Base-by-base conservation (phyloP, 2,888 invertebrate genomes). In the Lycophotia porphyrea region DNA sequence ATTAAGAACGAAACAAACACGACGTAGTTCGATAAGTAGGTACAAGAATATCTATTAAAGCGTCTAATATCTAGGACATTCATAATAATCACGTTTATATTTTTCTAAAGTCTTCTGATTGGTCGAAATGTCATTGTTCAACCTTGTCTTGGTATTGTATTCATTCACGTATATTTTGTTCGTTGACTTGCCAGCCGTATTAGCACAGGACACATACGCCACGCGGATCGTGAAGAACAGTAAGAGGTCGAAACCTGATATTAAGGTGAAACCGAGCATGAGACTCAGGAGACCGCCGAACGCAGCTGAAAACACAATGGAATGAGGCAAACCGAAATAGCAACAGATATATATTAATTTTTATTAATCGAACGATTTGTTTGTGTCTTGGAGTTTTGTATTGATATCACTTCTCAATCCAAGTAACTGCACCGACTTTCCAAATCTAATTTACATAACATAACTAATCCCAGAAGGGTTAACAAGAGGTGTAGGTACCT, bases 201-300 rank as follows among this genome's bases (percentile, higher is more conserved):
- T 64, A 34, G 18, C 74, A 13, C 84, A 61, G 7, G 76, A 82
- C 77, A 97, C 96, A 82, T 96, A 97, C 3, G 93, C 86, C 0
- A 97, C 92, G 66, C 97, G 95, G 79, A 97, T 94, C 0, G 96
- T 95, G 74, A 97, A 96, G 87, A 97, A 98, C 76, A 98, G 96
- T 11, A 98, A 80, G 68, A 97, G 91, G 90, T 98, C 98, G 82
- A 98, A 97, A 4, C 97, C 97, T 0, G 98, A 97, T 83, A 98
- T 97, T 39, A 98, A 95, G 68, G 98, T 98, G 89, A 98, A 98
- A 5, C 98, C 98, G 47, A 97, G 96, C 92, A 98, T 97, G 13
- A 98, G 93, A 55, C 98, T 97, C 3, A 98, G 92, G 0, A 98
- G 95, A 27, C 98, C 98, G 0, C 98, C 98, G 87, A 98, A 98